Evolutionary conservation across 2,797 vertebrate genomes (phyloP), one percentile per base, ranked within the genome.

Genomic region (Acrocephalus scirpaceus): DNA sequence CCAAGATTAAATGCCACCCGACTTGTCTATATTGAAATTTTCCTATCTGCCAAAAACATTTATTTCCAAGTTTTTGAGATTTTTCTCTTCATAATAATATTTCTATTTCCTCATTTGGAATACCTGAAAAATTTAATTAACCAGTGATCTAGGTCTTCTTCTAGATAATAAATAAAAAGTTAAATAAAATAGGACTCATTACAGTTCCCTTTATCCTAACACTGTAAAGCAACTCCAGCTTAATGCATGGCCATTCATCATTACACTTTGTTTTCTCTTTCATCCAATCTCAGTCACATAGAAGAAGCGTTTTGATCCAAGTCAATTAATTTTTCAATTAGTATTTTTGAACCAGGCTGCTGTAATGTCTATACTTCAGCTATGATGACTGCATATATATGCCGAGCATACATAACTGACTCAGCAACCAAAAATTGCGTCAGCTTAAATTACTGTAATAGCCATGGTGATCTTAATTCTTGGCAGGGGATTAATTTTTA

Each of bases 291-390:
- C 82, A 92, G 53, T 58, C 74, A 75, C 4, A 5, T 16, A 86
- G 51, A 83, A 75, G 42, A 23, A 60, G 30, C 20, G 27, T 79
- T 76, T 70, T 89, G 22, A 80, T 85, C n/a, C 80, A 81, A 92
- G 82, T 84, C 70, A 89, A 92, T 92, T 94, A 86, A 90, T 66
- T 92, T 95, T 90, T 90, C 83, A 95, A 80, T 90, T 89, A 92
- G 25, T 79, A 26, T 79, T 90, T 96, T 90, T 91, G 48, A 75
- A 71, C 38, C 11, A 77, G 45, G 26, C 22, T 78, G 40, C 40
- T 86, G 20, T 51, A 78, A 42, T 34, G 15, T n/a, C 61, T 75
- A 0, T 62, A 73, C 47, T 78, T 92, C 72, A 79, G 38, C 42
- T 83, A n/a, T 25, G 21, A 70, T 75, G 61, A 88, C 61, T 83